Evolutionary conservation across 2,888 invertebrate genomes (phyloP).

Genomic region (Nephrotoma guestfalica): DNA sequence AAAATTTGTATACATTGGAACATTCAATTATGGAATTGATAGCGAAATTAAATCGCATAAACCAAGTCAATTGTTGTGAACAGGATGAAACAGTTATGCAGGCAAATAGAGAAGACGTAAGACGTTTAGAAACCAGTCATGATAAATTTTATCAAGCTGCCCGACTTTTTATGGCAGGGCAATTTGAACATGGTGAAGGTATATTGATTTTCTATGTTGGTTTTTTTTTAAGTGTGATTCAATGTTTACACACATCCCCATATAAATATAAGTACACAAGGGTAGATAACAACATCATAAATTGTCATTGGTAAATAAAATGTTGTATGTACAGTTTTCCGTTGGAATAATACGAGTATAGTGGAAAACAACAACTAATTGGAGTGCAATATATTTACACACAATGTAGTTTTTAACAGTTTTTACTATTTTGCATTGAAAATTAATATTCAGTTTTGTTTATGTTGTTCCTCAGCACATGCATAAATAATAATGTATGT

Average conservation of each 20-base stretch:
- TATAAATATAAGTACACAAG: conserved; percentile 15
- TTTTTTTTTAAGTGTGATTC: conserved; percentile 18
- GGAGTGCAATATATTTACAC: conserved; percentile 10
- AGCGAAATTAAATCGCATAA: background rate
- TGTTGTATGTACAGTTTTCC: background rate
- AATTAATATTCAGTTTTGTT: background rate
- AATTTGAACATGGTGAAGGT: conserved; percentile 16
- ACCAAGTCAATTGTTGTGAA: background rate
- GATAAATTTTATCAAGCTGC: conserved; percentile 24
- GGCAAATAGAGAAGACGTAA: background rate
- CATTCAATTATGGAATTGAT: background rate
- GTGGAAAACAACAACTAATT: conserved; percentile 13
- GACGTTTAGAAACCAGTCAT: background rate
- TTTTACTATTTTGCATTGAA: background rate
- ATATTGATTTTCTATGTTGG: conserved; percentile 8
- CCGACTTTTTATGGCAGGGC: conserved; percentile 19
- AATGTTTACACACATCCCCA: conserved; percentile 19
- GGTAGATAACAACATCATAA: background rate
- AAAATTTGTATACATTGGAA: background rate
- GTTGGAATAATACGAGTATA: background rate
- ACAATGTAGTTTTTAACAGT: background rate
- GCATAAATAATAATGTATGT: background rate
- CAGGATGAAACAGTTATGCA: background rate
- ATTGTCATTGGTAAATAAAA: background rate
- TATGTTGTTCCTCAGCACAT: background rate